Base-by-base conservation (phyloP, 1,140 invertebrate genomes). In the Nasonia giraulti region DNA sequence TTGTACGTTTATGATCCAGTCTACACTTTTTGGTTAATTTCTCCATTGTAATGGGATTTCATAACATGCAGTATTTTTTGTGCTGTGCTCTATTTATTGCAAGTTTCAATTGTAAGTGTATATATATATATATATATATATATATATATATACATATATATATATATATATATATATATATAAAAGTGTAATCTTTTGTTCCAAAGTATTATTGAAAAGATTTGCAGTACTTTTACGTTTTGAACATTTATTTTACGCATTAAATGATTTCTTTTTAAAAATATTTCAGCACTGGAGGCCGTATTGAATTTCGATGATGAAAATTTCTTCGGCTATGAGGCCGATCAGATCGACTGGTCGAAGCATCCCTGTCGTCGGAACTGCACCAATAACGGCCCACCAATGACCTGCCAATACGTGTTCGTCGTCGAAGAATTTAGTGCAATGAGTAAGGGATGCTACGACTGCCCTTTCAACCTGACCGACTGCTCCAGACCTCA, bases 381-480 rank as follows among this genome's bases (percentile, higher is more conserved):
- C 50, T 96, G 95, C 88, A 85, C 87, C 66, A 89, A 91, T 37
- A 93, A 92, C 80, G 93, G 89, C 0, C 88, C 93, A 23, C 93
- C 94, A 2, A 95, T 95, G 94, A 92, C 93, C 14, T 97, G 97
- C 87, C 91, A 94, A 71, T 97, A 97, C 89, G 92, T 94, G 80
- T 97, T 97, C 88, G 92, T 83, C 68, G 88, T 97, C 0, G 97
- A 97, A 90, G 95, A 95, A 94, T 98, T 97, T 91, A 94, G 96
- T 76, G 96, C 96, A 1, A 95, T 98, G 94, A 97, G 96, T 88
- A 97, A 97, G 91, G 97, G 97, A 0, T 98, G 98, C 89, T 97
- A 95, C 88, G 92, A 96, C 88, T 98, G 98, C 90, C 97, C 97
- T 0, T 94, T 92, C 50, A 96, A 97, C 88, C 87, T 92, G 0